Conservation (phyloP, 2,113 vertebrate species). For the Cynocephalus volans region DNA sequence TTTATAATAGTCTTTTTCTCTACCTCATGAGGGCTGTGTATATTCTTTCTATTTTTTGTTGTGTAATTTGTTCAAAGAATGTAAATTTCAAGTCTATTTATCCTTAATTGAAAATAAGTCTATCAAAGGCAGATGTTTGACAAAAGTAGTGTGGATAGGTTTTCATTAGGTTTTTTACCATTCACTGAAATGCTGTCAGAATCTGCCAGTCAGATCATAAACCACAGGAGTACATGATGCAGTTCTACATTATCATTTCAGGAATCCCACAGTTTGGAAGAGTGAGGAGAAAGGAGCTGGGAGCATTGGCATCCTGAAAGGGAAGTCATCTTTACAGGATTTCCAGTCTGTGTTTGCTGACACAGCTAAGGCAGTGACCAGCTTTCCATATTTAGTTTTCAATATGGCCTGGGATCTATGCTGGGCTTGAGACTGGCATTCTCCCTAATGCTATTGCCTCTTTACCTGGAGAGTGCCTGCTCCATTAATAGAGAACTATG, state of each 20-base stretch:
- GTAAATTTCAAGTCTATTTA: background rate
- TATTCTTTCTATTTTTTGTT: conserved; percentile 15
- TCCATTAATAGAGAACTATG: background rate
- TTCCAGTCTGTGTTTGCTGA: background rate
- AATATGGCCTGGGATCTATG: background rate
- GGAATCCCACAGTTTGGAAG: background rate
- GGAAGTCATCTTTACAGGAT: background rate
- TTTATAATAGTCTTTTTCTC: background rate
- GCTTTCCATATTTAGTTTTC: background rate
- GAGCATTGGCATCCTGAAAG: background rate
- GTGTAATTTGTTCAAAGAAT: background rate
- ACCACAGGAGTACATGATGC: background rate
- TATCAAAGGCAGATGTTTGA: background rate
- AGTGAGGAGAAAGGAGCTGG: background rate
- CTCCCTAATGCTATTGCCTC: background rate
- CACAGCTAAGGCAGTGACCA: background rate
- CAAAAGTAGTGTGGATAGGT: background rate
- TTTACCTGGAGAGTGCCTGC: background rate
- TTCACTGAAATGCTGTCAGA: background rate
- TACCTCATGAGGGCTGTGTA: background rate
- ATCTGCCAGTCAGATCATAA: background rate
- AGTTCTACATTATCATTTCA: background rate
- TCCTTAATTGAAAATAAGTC: background rate
- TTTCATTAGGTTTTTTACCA: background rate
- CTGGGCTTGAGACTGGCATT: background rate